A percentile compares a stretch with the other conserved stretches of the same genome.
Evolutionary conservation across 1,140 invertebrate genomes (phyloP).

Genomic region (Drosophila funebris): DNA sequence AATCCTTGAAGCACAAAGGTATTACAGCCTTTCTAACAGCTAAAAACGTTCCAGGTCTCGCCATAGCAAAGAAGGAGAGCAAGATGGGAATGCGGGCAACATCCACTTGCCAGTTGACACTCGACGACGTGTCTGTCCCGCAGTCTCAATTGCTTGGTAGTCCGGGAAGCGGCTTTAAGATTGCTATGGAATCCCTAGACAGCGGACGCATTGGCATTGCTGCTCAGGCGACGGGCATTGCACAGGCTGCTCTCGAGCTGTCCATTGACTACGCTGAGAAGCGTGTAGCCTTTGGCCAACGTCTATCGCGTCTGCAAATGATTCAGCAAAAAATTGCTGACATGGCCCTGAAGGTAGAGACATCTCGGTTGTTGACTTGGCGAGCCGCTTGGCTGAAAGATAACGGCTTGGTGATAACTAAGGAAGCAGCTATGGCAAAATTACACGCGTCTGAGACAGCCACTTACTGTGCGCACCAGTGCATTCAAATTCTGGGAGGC

Average conservation of each 20-base stretch:
- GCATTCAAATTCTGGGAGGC: conserved; percentile 86
- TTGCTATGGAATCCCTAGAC: conserved; percentile 96
- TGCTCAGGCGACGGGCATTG: conserved; percentile 94
- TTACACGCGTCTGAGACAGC: conserved; percentile 96
- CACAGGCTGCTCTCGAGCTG: conserved; percentile 96
- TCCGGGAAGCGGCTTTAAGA: conserved; percentile 94
- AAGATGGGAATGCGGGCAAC: conserved; percentile 96
- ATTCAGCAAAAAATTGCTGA: conserved; percentile 97
- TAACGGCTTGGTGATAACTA: conserved; percentile 92
- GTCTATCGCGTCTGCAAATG: conserved; percentile 93
- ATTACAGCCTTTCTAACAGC: conserved; percentile 95
- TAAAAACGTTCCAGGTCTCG: conserved; percentile 89
- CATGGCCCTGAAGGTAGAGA: conserved; percentile 93
- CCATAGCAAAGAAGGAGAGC: conserved; percentile 96
- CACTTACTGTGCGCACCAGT: conserved; percentile 95
- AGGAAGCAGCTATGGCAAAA: conserved; percentile 98
- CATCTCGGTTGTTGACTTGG: conserved; percentile 94
- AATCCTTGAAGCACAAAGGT: conserved; percentile 94
- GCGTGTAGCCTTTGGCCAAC: conserved; percentile 93
- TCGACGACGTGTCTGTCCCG: conserved; percentile 94
- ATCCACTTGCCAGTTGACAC: conserved; percentile 96
- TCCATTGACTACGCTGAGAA: conserved; percentile 97
- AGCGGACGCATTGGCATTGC: conserved; percentile 95
- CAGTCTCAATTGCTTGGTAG: conserved; percentile 91
- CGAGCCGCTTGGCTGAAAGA: conserved; percentile 96